phyloP scores from a whole-genome alignment of 2,888 invertebrate genomes.

The Norana najaformis region DNA sequence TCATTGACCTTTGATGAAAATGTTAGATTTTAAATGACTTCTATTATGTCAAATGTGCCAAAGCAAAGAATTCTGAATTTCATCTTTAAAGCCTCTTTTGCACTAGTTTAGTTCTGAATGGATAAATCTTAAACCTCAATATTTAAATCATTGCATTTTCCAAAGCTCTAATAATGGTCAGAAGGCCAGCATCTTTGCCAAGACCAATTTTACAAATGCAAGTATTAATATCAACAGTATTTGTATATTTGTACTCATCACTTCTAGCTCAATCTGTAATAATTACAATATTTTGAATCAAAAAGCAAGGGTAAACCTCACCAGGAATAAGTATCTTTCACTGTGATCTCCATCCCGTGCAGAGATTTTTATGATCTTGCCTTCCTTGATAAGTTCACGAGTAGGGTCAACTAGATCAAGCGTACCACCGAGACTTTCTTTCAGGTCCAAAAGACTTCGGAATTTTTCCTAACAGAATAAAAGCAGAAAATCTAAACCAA shows the following conservation, averaged over 20 bases:
- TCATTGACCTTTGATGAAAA: too few relatives aligned
- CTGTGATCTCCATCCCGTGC: slow-evolving; percentile 67
- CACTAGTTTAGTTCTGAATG: too few relatives aligned
- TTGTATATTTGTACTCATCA: background rate
- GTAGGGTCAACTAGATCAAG: slow-evolving; percentile 71
- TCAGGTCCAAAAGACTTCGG: slow-evolving; percentile 70
- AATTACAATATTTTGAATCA: background rate
- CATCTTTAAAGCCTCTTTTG: too few relatives aligned
- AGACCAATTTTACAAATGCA: background rate
- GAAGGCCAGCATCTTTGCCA: background rate
- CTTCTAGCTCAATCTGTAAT: background rate
- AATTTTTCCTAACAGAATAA: slow-evolving; percentile 67
- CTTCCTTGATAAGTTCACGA: slow-evolving; percentile 66
- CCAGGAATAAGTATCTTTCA: slow-evolving; percentile 66
- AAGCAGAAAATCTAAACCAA: background rate
- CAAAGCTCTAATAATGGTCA: background rate
- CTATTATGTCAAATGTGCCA: too few relatives aligned
- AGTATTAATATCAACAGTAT: too few relatives aligned
- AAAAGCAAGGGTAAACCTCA: slow-evolving; percentile 42
- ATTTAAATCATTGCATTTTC: background rate
- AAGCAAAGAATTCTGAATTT: too few relatives aligned
- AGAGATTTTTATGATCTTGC: slow-evolving; percentile 67
- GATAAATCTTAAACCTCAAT: too few relatives aligned
- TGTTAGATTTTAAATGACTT: too few relatives aligned
- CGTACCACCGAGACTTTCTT: slow-evolving; percentile 69